Percentiles rank a stretch among this genome's conserved stretches.
phyloP scores from a whole-genome alignment of 2,113 vertebrate genomes.

The Tichodroma muraria region DNA sequence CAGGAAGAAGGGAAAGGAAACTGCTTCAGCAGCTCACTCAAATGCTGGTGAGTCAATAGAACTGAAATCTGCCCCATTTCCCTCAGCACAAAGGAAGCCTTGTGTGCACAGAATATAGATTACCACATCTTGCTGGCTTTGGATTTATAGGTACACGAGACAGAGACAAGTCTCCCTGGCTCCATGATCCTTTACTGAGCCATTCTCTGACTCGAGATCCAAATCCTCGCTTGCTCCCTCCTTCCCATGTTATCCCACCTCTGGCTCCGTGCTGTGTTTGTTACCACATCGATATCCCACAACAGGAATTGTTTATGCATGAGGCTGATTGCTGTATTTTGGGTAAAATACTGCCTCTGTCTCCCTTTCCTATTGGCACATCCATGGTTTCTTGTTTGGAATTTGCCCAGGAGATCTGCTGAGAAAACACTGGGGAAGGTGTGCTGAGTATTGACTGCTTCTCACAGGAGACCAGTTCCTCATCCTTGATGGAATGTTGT shows the following conservation, averaged over 20 bases:
- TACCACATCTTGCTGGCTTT: background rate
- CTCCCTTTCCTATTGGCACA: background rate
- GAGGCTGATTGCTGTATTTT: background rate
- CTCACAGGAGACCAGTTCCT: background rate
- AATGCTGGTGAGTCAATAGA: background rate
- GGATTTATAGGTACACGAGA: background rate
- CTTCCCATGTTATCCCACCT: background rate
- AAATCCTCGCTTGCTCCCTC: background rate
- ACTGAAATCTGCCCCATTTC: background rate
- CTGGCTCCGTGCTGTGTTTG: background rate
- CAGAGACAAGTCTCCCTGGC: background rate
- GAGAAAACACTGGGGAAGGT: background rate
- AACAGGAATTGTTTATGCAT: background rate
- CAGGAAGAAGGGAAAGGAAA: background rate
- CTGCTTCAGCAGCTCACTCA: background rate
- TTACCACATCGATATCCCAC: background rate
- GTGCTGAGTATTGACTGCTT: background rate
- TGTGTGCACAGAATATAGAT: background rate
- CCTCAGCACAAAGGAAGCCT: background rate
- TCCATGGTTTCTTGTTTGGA: background rate
- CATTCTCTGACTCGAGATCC: background rate
- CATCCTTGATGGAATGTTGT: background rate
- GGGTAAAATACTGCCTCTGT: background rate
- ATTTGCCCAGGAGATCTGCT: background rate
- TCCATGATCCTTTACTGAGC: background rate